Evolutionary conservation across 2,113 vertebrate species (phyloP).

Genomic region (Scortum barcoo): DNA sequence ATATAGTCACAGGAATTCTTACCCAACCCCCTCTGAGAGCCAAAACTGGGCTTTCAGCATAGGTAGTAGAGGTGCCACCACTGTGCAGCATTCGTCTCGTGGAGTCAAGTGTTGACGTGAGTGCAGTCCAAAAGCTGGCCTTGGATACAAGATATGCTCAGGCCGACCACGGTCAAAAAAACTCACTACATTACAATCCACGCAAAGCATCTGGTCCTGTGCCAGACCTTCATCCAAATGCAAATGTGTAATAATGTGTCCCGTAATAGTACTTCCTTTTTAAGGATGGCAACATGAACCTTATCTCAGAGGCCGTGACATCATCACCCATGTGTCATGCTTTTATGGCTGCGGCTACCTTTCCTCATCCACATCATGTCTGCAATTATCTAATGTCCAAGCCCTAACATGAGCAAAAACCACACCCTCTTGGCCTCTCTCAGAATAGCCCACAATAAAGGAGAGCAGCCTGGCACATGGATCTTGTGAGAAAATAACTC

Average conservation of each 20-base stretch:
- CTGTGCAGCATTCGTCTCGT: slow-evolving; percentile 28
- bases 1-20: slow-evolving; percentile 39
- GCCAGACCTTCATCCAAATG: slow-evolving; percentile 27
- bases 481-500: slow-evolving; percentile 72
- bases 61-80: slow-evolving; percentile 8
- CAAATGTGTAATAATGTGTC: slow-evolving; percentile 33
- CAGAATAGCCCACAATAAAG: slow-evolving; percentile 54
- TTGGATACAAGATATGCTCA: slow-evolving; percentile 19
- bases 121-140: slow-evolving; percentile 24
- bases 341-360: slow-evolving; percentile 11
- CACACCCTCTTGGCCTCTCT: slow-evolving; percentile 35
- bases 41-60: slow-evolving; percentile 25
- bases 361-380: slow-evolving; percentile 63
- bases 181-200: not conserved
- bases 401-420: slow-evolving; percentile 41
- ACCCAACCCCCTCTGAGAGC: slow-evolving; percentile 20
- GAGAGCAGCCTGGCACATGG: slow-evolving; percentile 45
- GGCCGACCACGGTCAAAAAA: not conserved
- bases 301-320: slow-evolving; percentile 21
- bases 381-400: slow-evolving; percentile 76
- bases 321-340: slow-evolving; percentile 17
- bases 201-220: not conserved
- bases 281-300: slow-evolving; percentile 30
- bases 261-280: slow-evolving; percentile 35
- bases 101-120: slow-evolving; percentile 43